Evolutionary conservation across 1,140 invertebrate species (phyloP).

Genomic region (Psix sp.): DNA sequence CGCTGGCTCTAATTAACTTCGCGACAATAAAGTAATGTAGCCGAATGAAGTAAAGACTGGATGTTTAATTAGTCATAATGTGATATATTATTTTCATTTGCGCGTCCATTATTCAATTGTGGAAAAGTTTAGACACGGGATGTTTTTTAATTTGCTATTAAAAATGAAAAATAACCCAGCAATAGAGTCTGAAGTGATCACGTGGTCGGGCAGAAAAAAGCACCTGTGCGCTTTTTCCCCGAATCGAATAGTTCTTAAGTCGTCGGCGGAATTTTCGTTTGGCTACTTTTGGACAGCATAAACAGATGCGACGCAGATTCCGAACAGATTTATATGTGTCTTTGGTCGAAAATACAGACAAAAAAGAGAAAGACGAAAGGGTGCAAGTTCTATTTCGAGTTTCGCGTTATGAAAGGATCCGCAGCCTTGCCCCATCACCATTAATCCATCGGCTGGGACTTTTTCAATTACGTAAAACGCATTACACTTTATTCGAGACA

Average conservation of each 20-base stretch:
- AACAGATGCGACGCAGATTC: slow-evolving; percentile 52
- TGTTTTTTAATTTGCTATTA: too few relatives aligned
- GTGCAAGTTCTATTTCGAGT: slow-evolving; percentile 54
- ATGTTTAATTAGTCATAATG: slow-evolving; percentile 40
- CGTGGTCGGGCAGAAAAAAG: too few relatives aligned
- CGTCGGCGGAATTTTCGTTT: slow-evolving; percentile 34
- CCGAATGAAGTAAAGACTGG: slow-evolving; percentile 32
- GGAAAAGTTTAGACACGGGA: too few relatives aligned
- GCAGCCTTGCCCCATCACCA: slow-evolving; percentile 51
- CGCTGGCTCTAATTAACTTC: slow-evolving; percentile 52
- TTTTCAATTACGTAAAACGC: slow-evolving; percentile 59
- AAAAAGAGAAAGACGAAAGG: slow-evolving; percentile 24
- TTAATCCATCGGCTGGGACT: slow-evolving; percentile 52
- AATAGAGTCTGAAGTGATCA: too few relatives aligned
- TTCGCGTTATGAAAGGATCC: slow-evolving; percentile 53
- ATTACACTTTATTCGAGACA: slow-evolving; percentile 46
- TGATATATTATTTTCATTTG: slow-evolving; percentile 44
- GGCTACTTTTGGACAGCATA: slow-evolving; percentile 49
- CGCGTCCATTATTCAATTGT: too few relatives aligned
- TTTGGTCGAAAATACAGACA: slow-evolving; percentile 51
- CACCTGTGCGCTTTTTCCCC: too few relatives aligned
- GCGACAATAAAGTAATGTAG: slow-evolving; percentile 44
- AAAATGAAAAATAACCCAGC: too few relatives aligned
- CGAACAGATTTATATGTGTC: slow-evolving; percentile 52
- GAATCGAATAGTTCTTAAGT: slow-evolving; percentile 21